These are phyloP conservation scores for Brachypodius melanocephalos DNA, from an alignment of 2,113 vertebrate species.

Conservation along the genomic window DNA sequence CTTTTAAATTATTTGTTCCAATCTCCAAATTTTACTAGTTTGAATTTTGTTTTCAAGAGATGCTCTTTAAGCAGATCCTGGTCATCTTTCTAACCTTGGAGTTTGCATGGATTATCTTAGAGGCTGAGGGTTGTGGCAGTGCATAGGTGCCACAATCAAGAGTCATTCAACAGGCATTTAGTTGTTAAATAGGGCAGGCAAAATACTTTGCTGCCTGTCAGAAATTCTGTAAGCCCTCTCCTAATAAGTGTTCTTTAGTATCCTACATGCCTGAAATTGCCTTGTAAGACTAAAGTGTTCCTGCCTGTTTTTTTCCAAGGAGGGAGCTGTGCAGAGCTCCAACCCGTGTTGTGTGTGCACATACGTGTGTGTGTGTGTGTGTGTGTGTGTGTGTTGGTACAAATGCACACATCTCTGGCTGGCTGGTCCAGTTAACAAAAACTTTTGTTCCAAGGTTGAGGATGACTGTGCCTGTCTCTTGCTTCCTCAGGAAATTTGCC, in stretches of 20 bases:
- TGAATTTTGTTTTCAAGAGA: not conserved
- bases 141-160: accelerated
- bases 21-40: not conserved
- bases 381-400: not conserved
- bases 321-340: not conserved
- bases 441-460: not conserved
- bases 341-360: accelerated
- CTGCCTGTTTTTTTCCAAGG: not conserved
- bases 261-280: not conserved
- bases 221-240: not conserved
- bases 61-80: not conserved
- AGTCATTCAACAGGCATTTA: not conserved
- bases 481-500: conserved; percentile 89
- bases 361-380: accelerated
- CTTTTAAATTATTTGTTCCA: not conserved
- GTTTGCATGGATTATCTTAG: not conserved
- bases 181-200: not conserved
- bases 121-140: not conserved
- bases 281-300: not conserved
- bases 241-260: not conserved
- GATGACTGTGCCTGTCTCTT: not conserved
- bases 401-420: not conserved
- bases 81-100: not conserved
- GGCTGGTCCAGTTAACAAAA: not conserved
- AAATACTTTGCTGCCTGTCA: not conserved